These are phyloP conservation scores for Pinctada fucata DNA, from an alignment of 2,888 invertebrate species.

Conservation along the genomic window DNA sequence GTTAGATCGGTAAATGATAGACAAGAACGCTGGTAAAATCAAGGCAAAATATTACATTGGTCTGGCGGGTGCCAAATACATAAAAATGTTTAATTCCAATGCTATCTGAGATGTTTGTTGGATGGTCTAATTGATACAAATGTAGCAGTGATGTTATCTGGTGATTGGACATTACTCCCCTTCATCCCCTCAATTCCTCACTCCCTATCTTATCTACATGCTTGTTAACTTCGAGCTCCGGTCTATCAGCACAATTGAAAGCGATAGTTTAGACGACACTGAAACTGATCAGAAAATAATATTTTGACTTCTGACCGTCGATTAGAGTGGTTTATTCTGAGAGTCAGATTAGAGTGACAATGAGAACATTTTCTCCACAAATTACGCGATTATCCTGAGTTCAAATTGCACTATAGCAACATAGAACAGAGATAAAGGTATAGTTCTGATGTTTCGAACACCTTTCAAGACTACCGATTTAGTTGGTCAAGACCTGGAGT, in stretches of 20 bases:
- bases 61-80: neutral
- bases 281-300: neutral
- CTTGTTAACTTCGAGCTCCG: neutral
- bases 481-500: no score
- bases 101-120: neutral
- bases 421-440: no score
- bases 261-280: slow-evolving; percentile 14
- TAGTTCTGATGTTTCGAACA: no score
- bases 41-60: no score
- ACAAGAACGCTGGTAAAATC: no score
- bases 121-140: neutral
- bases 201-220: neutral
- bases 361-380: no score
- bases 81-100: neutral
- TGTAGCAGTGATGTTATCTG: neutral
- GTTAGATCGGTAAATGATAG: no score
- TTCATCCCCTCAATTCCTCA: neutral
- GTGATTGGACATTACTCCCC: neutral
- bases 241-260: slow-evolving; percentile 13
- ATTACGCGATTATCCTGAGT: no score
- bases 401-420: no score
- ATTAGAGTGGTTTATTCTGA: neutral
- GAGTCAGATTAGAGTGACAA: neutral
- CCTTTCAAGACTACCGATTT: no score
- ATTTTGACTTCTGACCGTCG: neutral